Conservation (phyloP, 2,113 vertebrate species). For the Salminus brasiliensis region DNA sequence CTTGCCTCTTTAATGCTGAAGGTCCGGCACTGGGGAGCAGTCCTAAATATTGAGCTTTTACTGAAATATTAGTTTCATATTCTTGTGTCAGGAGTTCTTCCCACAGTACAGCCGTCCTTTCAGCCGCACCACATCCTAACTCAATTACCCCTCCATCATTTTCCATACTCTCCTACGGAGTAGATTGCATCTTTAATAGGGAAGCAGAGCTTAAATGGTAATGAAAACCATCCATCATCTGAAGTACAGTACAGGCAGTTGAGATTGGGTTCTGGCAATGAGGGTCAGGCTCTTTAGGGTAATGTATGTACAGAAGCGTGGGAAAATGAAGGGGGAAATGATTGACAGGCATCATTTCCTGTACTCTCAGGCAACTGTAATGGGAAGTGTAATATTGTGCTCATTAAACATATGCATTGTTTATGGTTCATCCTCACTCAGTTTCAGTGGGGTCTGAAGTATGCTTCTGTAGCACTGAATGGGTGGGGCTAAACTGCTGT, state of each 20-base stretch:
- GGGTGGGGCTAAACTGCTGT: no score
- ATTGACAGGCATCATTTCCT: not conserved
- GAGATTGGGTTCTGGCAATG: not conserved
- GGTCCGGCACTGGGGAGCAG: not conserved
- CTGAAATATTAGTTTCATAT: conserved; percentile 2
- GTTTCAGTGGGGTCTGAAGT: no score
- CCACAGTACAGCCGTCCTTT: not conserved
- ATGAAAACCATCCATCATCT: not conserved
- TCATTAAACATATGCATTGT: not conserved
- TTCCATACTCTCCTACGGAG: not conserved
- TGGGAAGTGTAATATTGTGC: not conserved
- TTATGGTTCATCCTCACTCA: not conserved
- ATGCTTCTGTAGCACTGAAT: no score
- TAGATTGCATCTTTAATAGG: not conserved
- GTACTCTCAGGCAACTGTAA: not conserved
- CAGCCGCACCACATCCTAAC: not conserved
- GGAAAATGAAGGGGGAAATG: not conserved
- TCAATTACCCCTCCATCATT: not conserved
- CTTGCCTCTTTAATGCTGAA: no score
- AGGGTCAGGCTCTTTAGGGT: not conserved
- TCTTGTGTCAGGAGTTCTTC: not conserved
- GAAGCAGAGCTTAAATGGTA: not conserved
- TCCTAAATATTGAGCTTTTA: not conserved
- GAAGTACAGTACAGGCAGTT: not conserved
- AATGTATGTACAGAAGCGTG: not conserved